A percentile compares a stretch with the other conserved stretches of the same genome.
phyloP scores from a whole-genome alignment of 2,113 vertebrate genomes.

The Cyanoderma ruficeps region DNA sequence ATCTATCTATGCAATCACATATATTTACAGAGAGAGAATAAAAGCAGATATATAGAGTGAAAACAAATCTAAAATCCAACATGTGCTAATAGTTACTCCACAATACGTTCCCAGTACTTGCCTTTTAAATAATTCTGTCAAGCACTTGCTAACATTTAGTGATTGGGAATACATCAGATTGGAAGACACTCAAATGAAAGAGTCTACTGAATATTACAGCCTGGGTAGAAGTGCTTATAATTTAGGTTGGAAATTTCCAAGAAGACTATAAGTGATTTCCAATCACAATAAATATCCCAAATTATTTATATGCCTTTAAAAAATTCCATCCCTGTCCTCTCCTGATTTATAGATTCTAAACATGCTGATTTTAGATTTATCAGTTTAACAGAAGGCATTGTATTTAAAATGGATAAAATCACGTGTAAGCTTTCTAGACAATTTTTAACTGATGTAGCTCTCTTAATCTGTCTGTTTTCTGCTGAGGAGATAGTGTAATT shows the following conservation, averaged over 20 bases:
- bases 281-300: neutral
- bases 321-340: neutral
- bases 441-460: neutral
- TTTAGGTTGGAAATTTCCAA: neutral
- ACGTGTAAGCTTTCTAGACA: neutral
- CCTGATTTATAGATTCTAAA: neutral
- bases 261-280: neutral
- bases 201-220: neutral
- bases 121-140: neutral
- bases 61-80: neutral
- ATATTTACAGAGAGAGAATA: neutral
- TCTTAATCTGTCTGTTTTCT: conserved; percentile 29
- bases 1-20: neutral
- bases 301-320: neutral
- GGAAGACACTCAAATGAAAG: neutral
- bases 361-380: neutral
- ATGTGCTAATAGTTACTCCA: neutral
- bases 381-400: neutral
- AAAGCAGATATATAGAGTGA: neutral
- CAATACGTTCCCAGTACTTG: neutral
- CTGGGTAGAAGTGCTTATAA: neutral
- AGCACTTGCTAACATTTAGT: neutral
- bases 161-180: neutral
- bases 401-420: neutral
- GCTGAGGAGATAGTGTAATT: conserved; percentile 41